Conservation (phyloP, 2,888 invertebrate genomes). For the Drosophila seclusa region DNA sequence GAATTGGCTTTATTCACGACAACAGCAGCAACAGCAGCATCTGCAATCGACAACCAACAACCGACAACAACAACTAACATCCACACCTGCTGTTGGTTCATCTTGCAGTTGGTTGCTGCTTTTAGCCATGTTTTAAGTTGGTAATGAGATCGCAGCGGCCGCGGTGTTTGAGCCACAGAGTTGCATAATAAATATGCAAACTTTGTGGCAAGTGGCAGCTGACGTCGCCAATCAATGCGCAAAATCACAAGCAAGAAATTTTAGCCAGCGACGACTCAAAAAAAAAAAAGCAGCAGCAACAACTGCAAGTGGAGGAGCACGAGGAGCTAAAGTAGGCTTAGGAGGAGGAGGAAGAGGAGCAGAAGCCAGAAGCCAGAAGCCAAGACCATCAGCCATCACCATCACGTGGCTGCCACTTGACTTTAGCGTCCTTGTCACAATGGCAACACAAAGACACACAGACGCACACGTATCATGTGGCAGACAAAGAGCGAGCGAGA, state of each 20-base stretch:
- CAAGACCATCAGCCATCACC: slow-evolving; percentile 42
- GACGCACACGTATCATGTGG: slow-evolving; percentile 1
- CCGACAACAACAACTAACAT: slow-evolving; percentile 15
- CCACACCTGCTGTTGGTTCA: slow-evolving; percentile 28
- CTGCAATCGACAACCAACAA: slow-evolving; percentile 10
- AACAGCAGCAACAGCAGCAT: slow-evolving; percentile 12
- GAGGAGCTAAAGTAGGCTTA: background rate
- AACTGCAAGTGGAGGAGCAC: background rate
- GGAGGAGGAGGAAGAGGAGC: background rate
- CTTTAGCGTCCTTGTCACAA: slow-evolving; percentile 60
- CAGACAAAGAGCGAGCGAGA: background rate
- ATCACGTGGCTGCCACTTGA: slow-evolving; percentile 69
- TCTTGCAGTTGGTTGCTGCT: slow-evolving; percentile 49
- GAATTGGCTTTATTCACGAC: slow-evolving; percentile 21
- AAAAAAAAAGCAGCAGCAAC: background rate
- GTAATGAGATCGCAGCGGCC: slow-evolving; percentile 57
- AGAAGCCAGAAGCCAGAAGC: slow-evolving; percentile 1
- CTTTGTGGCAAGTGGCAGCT: slow-evolving; percentile 54
- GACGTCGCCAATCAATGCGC: slow-evolving; percentile 66
- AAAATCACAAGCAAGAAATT: slow-evolving; percentile 67
- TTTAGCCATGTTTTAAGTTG: slow-evolving; percentile 50
- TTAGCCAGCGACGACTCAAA: background rate
- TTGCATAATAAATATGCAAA: slow-evolving; percentile 76
- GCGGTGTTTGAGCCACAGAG: slow-evolving; percentile 59
- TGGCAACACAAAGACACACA: slow-evolving; percentile 36